These are phyloP conservation scores for Otocyon megalotis DNA, from an alignment of 2,113 vertebrate species.

Conservation along the genomic window DNA sequence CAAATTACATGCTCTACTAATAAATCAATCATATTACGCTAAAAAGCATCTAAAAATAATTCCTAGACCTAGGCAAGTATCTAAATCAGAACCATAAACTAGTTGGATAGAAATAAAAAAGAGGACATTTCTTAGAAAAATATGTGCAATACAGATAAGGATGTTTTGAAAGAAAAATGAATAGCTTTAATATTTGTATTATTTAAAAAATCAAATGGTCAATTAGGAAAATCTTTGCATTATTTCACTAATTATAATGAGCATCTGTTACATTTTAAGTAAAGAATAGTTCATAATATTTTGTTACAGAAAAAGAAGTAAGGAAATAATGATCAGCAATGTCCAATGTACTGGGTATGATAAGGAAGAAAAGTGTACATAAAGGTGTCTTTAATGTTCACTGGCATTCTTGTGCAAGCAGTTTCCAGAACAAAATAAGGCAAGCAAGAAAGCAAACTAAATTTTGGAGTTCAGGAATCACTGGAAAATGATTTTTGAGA, in stretches of 20 bases:
- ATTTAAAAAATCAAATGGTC: neutral
- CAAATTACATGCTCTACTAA: neutral
- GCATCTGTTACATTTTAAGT: neutral
- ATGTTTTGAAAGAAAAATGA: slow-evolving; percentile 26
- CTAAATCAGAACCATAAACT: neutral
- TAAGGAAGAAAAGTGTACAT: neutral
- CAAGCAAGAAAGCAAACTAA: neutral
- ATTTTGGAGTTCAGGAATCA: neutral
- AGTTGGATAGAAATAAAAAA: slow-evolving; percentile 11
- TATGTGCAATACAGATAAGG: neutral
- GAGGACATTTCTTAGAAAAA: neutral
- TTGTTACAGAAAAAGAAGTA: neutral
- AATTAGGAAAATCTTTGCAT: neutral
- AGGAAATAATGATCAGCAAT: neutral
- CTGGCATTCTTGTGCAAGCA: neutral
- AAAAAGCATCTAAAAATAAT: neutral
- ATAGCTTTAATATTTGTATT: neutral
- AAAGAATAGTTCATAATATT: neutral
- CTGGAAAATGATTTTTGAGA: slow-evolving; percentile 37
- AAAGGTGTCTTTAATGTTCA: neutral
- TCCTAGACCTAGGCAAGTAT: neutral
- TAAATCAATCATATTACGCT: neutral
- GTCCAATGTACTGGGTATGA: neutral
- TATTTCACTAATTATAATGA: neutral
- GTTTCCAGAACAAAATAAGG: neutral